Base-by-base conservation (phyloP, 2,888 invertebrate genomes). In the Nymphalis c-album region DNA sequence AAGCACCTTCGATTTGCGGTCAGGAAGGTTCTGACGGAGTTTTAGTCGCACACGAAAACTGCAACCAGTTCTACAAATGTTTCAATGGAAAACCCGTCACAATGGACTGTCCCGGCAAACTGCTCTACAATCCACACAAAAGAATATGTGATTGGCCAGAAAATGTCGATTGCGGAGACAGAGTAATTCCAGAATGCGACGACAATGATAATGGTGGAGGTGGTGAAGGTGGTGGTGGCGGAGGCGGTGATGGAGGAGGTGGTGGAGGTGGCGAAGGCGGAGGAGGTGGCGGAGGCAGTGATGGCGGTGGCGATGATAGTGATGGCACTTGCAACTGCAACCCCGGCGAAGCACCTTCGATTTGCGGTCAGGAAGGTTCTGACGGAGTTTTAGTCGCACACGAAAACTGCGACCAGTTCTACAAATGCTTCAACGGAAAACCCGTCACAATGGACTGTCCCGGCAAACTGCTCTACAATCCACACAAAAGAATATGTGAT, bases 21-120 rank as follows among this genome's bases (percentile, higher is more conserved):
- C 73, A 53, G 10, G 62, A 71, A 13, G 75, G 69, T 5, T 78
- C 82, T 10, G 73, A 81, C 45, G 80, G 81, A 22, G 73, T 77
- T 18, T 65, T 81, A 31, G 73, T 85, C 16, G 82, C 84, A 22
- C 84, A 85, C 55, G 77, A 81, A 64, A 73, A 77, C 60, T 85
- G 85, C 64, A 76, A 78, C 62, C 76, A 82, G 65, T 85, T 78
- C 74, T 84, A 83, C 68, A 71, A 76, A 18, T 85, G 85, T 57
- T 65, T 69, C n/a, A 73, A 73, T 8, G 82, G 81, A 7, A 48
- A 62, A 0, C 81, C 82, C 1, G 72, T 83, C 4, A 64, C 72
- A 2, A 63, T 76, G 5, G 73, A 71, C 17, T 85, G 85, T 64
- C 73, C 73, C 7, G 67, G 35, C 1, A 74, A 69, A 8, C 77